Evolutionary conservation across 2,797 vertebrate genomes (phyloP).

Genomic region (Sebastes iracundus): DNA sequence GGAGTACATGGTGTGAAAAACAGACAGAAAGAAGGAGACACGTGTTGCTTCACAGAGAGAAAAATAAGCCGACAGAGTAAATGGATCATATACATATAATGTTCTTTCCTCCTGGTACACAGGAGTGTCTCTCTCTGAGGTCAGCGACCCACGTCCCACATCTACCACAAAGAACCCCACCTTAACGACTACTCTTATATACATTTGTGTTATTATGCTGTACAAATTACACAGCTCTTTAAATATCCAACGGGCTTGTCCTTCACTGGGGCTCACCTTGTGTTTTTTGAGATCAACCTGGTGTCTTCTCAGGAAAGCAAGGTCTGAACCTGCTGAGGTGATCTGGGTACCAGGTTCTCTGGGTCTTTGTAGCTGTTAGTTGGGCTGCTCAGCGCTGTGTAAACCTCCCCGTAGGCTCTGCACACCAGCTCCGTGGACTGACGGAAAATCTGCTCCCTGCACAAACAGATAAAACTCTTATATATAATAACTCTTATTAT

Average conservation of each 20-base stretch:
- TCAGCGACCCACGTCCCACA: slow-evolving; percentile 33
- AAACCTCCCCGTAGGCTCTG: slow-evolving; percentile 91
- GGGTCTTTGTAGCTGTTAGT: slow-evolving; percentile 88
- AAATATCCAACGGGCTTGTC: slow-evolving; percentile 37
- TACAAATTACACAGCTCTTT: slow-evolving; percentile 43
- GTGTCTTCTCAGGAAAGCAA: slow-evolving; percentile 86
- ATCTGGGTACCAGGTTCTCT: slow-evolving; percentile 89
- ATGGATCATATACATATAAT: slow-evolving; percentile 24
- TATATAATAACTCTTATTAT: background rate
- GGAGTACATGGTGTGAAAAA: slow-evolving; percentile 17
- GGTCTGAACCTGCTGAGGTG: slow-evolving; percentile 93
- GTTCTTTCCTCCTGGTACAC: slow-evolving; percentile 24
- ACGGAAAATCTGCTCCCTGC: slow-evolving; percentile 94
- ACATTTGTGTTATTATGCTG: slow-evolving; percentile 51
- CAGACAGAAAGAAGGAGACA: slow-evolving; percentile 1
- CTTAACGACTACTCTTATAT: slow-evolving; percentile 38
- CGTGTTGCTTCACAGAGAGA: background rate
- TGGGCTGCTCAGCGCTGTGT: slow-evolving; percentile 88
- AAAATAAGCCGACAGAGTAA: slow-evolving; percentile 13
- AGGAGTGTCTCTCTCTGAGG: slow-evolving; percentile 31
- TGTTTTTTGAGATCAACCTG: slow-evolving; percentile 1
- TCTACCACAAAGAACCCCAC: slow-evolving; percentile 42
- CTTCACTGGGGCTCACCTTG: background rate
- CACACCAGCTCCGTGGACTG: slow-evolving; percentile 95
- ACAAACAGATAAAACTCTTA: slow-evolving; percentile 27